phyloP scores from a whole-genome alignment of 1,140 invertebrate genomes.

The Hestina assimilis region DNA sequence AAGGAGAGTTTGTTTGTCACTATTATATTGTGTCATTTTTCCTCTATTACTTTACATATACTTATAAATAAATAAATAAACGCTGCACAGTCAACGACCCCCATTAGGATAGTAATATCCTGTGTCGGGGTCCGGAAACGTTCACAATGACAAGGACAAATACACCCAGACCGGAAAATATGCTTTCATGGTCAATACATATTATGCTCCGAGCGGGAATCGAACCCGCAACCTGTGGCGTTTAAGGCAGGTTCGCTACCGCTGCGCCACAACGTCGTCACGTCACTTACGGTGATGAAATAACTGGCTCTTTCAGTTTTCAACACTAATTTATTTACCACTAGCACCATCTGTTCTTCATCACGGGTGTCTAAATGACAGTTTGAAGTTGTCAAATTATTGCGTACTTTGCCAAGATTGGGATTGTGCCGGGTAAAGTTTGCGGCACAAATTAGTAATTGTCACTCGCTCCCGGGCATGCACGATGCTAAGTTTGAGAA shows the following conservation, averaged over 20 bases:
- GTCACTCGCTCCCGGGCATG: constrained; percentile 25
- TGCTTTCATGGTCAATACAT: too few species aligned
- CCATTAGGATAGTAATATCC: too few species aligned
- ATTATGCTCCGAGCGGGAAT: too few species aligned
- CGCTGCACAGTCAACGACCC: too few species aligned
- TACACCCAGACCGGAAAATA: too few species aligned
- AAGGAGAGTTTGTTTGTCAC: background rate
- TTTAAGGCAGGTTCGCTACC: too few species aligned
- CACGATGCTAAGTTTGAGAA: constrained; percentile 15
- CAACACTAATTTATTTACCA: constrained; percentile 56
- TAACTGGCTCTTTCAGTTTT: background rate
- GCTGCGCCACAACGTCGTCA: too few species aligned
- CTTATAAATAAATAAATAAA: too few species aligned
- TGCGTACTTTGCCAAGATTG: constrained; percentile 50
- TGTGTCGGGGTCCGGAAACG: too few species aligned
- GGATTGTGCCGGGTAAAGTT: constrained; percentile 35
- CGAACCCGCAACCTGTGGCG: too few species aligned
- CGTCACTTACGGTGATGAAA: background rate
- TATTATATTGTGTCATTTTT: background rate
- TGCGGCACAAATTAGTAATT: constrained; percentile 41
- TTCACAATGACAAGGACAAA: too few species aligned
- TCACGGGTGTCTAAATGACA: constrained; percentile 62
- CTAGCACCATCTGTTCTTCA: constrained; percentile 57
- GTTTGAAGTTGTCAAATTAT: constrained; percentile 73
- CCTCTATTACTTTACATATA: background rate